phyloP scores from a whole-genome alignment of 2,113 vertebrate genomes.

The Peucedramus taeniatus region DNA sequence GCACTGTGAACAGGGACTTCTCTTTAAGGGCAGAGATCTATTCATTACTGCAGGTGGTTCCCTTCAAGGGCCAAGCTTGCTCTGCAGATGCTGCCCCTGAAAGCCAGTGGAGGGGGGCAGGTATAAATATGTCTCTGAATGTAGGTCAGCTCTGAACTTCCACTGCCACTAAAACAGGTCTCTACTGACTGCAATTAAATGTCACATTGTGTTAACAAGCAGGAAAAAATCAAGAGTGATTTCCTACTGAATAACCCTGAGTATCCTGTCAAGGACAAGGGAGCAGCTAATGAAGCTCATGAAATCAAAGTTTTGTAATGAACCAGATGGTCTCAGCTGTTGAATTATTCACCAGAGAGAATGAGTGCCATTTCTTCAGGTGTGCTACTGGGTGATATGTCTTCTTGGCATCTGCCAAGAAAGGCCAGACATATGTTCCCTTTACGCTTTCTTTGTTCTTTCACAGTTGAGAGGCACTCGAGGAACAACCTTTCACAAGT shows the following conservation, averaged over 20 bases:
- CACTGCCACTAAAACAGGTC: neutral
- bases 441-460: neutral
- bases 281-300: neutral
- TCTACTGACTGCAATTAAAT: conserved; percentile 9
- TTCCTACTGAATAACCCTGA: neutral
- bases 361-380: conserved; percentile 10
- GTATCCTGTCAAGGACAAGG: conserved; percentile 2
- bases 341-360: conserved; percentile 19
- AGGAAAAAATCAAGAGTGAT: neutral
- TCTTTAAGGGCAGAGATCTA: neutral
- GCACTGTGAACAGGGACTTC: accelerated
- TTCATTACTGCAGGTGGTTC: neutral
- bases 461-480: neutral
- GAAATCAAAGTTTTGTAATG: neutral
- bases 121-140: neutral
- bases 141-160: conserved; percentile 33
- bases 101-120: neutral
- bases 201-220: conserved; percentile 35
- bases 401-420: neutral
- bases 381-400: neutral
- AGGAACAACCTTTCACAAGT: neutral
- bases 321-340: conserved; percentile 15
- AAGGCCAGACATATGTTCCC: neutral
- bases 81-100: neutral
- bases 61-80: neutral